Conservation (phyloP, 2,797 vertebrate genomes). For the Gila robusta region DNA sequence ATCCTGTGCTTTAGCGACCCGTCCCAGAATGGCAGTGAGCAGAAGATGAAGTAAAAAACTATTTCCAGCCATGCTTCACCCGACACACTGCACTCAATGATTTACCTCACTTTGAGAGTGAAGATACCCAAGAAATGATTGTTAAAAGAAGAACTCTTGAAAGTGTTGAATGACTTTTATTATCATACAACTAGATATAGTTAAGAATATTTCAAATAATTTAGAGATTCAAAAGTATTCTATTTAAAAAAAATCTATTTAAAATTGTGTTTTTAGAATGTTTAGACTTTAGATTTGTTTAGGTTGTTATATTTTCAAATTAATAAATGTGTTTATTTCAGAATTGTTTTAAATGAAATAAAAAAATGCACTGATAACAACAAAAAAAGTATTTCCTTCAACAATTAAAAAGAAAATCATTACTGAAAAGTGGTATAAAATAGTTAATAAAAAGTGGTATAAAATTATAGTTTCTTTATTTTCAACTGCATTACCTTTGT, state of each 20-base stretch:
- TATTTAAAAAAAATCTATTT: background rate
- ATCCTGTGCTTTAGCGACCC: constrained; percentile 70
- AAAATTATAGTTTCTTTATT: background rate
- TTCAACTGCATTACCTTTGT: constrained; percentile 34
- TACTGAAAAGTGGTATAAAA: background rate
- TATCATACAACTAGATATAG: background rate
- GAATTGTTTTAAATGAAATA: background rate
- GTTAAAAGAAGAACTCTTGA: background rate
- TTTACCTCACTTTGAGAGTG: constrained; percentile 11
- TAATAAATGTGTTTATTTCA: background rate
- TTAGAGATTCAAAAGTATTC: background rate
- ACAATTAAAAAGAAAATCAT: background rate
- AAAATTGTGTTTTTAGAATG: background rate
- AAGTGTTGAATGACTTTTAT: background rate
- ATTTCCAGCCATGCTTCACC: constrained; percentile 55
- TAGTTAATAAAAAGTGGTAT: background rate
- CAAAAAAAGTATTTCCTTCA: background rate
- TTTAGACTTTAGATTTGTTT: background rate
- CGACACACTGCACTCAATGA: background rate
- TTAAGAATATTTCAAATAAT: background rate
- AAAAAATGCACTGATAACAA: background rate
- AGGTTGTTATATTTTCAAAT: background rate
- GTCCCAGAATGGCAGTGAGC: constrained; percentile 63
- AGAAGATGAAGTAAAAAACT: constrained; percentile 53
- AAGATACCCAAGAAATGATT: constrained; percentile 8